A percentile compares a stretch with the other conserved stretches of the same genome.
Conservation (phyloP, 2,888 invertebrate species). For the Lasius platythorax region DNA sequence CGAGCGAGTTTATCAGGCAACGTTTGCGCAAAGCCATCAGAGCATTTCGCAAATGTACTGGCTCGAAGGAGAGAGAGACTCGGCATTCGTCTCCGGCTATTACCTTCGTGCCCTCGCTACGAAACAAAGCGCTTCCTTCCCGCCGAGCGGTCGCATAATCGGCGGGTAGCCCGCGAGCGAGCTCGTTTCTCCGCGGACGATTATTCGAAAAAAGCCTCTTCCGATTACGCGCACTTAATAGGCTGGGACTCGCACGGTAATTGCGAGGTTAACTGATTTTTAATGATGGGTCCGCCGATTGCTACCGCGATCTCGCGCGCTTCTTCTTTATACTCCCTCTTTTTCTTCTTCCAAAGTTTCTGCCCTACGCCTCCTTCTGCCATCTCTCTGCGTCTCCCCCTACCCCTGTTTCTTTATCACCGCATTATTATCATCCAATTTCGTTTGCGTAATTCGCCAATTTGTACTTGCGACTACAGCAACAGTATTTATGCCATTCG, state of each 20-base stretch:
- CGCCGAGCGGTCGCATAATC: constrained; percentile 67
- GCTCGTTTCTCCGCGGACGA: constrained; percentile 68
- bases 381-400: background rate
- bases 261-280: constrained; percentile 79
- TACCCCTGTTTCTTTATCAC: constrained; percentile 23
- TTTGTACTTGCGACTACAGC: background rate
- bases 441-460: constrained; percentile 24
- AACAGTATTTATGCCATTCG: background rate
- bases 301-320: constrained; percentile 70
- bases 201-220: constrained; percentile 74
- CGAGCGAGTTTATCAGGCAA: constrained; percentile 9
- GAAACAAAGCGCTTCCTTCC: constrained; percentile 68
- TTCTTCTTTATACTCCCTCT: constrained; percentile 48
- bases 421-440: constrained; percentile 24
- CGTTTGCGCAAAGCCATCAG: constrained; percentile 18
- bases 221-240: constrained; percentile 76
- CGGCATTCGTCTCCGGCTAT: constrained; percentile 49
- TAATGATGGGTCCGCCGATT: constrained; percentile 75
- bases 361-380: background rate
- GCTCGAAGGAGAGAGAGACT: background rate
- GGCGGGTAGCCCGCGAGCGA: constrained; percentile 56
- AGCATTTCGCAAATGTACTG: constrained; percentile 27
- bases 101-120: constrained; percentile 57
- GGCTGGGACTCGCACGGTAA: constrained; percentile 72
- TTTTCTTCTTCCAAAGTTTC: constrained; percentile 29